Evolutionary conservation across 1,140 invertebrate genomes (phyloP), one percentile per base, ranked within the genome.

Genomic region (Stegodyphus dumicola): DNA sequence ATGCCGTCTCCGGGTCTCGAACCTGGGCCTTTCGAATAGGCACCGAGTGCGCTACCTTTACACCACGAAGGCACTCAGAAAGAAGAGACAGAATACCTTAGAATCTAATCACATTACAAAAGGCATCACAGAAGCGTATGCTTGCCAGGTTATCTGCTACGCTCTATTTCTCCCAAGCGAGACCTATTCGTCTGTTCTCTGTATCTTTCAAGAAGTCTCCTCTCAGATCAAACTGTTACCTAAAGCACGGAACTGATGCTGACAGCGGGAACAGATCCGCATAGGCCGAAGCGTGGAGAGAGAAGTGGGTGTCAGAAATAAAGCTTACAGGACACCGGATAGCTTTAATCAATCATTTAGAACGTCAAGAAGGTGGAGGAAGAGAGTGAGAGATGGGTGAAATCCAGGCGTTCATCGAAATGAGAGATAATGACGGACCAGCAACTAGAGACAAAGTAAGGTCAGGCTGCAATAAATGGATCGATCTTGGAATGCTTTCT

Each of bases 361-460:
- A 77, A 85, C 73, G 81, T 67, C 81, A 77, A 76, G 71, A 56
- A 85, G 73, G 64, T 60, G 52, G 81, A 73, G 78, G 53, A 69
- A 52, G 11, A 49, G 18, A 49, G 53, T 17, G 53, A 48, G 33
- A 13, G 51, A 48, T 33, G 33, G 65, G 65, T 18, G n/a, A 69
- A 33, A 6, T 54, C n/a, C 69, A 48, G 51, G 48, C 60, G 80
- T 75, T 75, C 48, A 18, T 48, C 70, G 70, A 60, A 76, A 76
- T 70, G 73, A 67, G 81, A 85, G 81, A 85, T 85, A 85, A 85
- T 85, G 81, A 77, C 74, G 56, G 73, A 33, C 64, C 74, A 85
- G 81, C 76, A 85, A 76, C 71, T 69, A 64, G 48, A 85, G 81
- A 76, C 81, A 85, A 85, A 76, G 74, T 51, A 70, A 17, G 18